phyloP scores from a whole-genome alignment of 1,140 invertebrate genomes.

The Drosophila auraria region DNA sequence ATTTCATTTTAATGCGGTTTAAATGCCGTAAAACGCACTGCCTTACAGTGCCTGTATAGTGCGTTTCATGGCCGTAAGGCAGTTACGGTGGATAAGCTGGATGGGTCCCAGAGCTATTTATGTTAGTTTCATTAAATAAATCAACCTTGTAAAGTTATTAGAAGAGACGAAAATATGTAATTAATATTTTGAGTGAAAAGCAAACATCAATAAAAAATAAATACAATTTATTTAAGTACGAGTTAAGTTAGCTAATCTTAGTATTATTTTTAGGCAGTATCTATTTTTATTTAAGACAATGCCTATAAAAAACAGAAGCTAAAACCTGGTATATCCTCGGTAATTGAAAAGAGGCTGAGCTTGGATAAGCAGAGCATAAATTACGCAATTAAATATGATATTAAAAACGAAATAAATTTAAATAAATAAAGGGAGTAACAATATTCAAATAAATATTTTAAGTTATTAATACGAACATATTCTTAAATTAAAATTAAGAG shows the following conservation, averaged over 20 bases:
- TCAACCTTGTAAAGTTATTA: not conserved
- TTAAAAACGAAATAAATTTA: too few species aligned
- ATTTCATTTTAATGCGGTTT: slow-evolving; percentile 66
- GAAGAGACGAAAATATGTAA: too few species aligned
- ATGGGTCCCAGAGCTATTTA: not conserved
- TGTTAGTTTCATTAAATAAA: not conserved
- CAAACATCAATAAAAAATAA: too few species aligned
- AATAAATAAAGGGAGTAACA: not conserved
- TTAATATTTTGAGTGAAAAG: too few species aligned
- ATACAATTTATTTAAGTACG: too few species aligned
- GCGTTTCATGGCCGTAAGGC: not conserved
- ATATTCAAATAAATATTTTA: not conserved
- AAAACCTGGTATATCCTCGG: too few species aligned
- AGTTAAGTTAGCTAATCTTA: too few species aligned
- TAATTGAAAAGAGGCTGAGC: not conserved
- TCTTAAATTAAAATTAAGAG: too few species aligned
- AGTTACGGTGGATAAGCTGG: not conserved
- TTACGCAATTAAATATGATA: not conserved
- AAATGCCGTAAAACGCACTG: slow-evolving; percentile 49
- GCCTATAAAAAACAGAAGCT: too few species aligned
- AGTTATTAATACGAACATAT: not conserved
- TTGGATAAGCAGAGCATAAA: not conserved
- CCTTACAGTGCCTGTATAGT: slow-evolving; percentile 6
- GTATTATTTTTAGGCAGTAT: too few species aligned
- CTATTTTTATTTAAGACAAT: too few species aligned